Evolutionary conservation across 2,113 vertebrate genomes (phyloP).

Genomic region (Spermophilus dauricus): DNA sequence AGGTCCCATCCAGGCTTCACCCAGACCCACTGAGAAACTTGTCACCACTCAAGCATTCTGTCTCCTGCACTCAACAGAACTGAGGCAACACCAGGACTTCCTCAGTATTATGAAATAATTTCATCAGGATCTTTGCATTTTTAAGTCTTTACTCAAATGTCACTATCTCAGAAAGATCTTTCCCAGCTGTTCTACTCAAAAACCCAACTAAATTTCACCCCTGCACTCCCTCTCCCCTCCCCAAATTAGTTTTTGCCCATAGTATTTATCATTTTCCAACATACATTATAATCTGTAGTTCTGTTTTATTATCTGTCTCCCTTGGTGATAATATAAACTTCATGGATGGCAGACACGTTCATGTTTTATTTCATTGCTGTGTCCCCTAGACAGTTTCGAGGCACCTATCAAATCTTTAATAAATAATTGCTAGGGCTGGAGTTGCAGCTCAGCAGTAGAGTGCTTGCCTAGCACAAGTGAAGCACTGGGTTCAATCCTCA

Average conservation of each 20-base stretch:
- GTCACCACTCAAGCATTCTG: rapidly evolving
- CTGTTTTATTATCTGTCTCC: neutral
- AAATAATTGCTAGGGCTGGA: neutral
- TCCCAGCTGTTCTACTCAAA: neutral
- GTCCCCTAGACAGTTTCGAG: neutral
- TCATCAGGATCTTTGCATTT: neutral
- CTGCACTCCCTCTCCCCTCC: too few relatives aligned
- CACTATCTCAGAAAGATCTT: neutral
- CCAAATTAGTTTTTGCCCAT: neutral
- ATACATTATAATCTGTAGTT: neutral
- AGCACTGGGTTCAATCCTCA: too few relatives aligned
- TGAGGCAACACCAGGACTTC: neutral
- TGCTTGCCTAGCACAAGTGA: too few relatives aligned
- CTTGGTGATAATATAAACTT: neutral
- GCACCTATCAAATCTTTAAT: neutral
- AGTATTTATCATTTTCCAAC: neutral
- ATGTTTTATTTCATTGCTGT: neutral
- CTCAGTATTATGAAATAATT: neutral
- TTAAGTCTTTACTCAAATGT: neutral
- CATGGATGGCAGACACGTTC: neutral
- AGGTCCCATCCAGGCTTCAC: neutral
- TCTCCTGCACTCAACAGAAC: neutral
- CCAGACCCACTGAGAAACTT: neutral
- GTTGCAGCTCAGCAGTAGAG: too few relatives aligned
- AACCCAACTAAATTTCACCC: neutral